phyloP scores from a whole-genome alignment of 1,140 invertebrate genomes.

The Brachionus paranguensis region DNA sequence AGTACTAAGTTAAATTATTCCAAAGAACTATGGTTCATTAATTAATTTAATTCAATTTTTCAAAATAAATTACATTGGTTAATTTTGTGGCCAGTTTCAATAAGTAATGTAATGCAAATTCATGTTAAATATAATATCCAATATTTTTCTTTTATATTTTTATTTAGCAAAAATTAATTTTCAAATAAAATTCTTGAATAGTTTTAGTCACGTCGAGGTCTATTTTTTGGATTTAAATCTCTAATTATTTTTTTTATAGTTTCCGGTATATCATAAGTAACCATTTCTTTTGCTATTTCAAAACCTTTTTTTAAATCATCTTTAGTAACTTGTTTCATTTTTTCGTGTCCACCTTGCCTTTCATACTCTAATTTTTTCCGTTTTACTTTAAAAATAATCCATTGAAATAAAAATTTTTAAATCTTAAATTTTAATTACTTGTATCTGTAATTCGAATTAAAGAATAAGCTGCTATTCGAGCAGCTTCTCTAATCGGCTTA shows the following conservation, averaged over 20 bases:
- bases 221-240: neutral
- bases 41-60: too few species aligned
- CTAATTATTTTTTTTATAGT: conserved; percentile 8
- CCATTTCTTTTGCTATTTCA: neutral
- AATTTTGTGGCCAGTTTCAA: too few species aligned
- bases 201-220: neutral
- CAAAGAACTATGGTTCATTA: too few species aligned
- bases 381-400: neutral
- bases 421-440: neutral
- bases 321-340: conserved; percentile 35
- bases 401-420: neutral
- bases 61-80: too few species aligned
- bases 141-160: too few species aligned
- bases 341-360: conserved; percentile 1
- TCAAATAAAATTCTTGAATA: neutral
- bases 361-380: neutral
- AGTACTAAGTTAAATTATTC: too few species aligned
- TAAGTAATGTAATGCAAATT: too few species aligned
- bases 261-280: conserved; percentile 35
- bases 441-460: neutral
- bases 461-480: conserved; percentile 6
- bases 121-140: too few species aligned
- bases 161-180: neutral
- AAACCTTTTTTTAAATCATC: conserved; percentile 27
- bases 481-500: neutral